Conservation (phyloP, 2,888 invertebrate genomes). For the Lottia scabra region DNA sequence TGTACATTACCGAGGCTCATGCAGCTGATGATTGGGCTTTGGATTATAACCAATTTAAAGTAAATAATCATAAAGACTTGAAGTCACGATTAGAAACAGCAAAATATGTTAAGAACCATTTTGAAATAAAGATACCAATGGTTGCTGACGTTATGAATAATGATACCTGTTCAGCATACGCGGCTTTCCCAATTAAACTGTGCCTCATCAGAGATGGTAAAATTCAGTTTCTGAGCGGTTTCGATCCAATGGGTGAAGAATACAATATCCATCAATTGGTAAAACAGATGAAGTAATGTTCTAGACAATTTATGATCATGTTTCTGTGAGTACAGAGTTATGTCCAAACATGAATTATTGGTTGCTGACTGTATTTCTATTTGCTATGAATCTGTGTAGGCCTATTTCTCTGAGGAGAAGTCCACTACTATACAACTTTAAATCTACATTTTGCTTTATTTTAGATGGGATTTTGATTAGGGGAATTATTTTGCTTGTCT, state of each 20-base stretch:
- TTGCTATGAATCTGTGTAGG: too few species aligned
- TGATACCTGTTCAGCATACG: neutral
- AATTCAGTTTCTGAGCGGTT: neutral
- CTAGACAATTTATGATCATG: too few species aligned
- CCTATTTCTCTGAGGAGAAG: too few species aligned
- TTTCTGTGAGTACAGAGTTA: too few species aligned
- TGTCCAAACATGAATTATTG: too few species aligned
- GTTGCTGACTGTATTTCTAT: too few species aligned
- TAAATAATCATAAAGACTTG: conserved; percentile 39
- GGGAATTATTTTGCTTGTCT: too few species aligned
- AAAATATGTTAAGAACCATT: conserved; percentile 23
- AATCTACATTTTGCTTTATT: too few species aligned
- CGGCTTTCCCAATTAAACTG: neutral
- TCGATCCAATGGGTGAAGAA: neutral
- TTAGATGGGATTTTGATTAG: too few species aligned
- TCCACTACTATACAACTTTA: too few species aligned
- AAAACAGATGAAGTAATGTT: neutral
- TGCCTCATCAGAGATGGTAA: neutral
- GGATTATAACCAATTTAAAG: conserved; percentile 3
- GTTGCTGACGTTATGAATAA: neutral
- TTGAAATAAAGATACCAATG: neutral
- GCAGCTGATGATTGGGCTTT: neutral
- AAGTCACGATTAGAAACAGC: conserved; percentile 50
- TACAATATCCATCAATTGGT: neutral
- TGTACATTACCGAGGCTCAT: neutral